Evolutionary conservation across 2,888 invertebrate species (phyloP), one percentile per base, ranked within the genome.

Genomic region (Dugesia japonica): DNA sequence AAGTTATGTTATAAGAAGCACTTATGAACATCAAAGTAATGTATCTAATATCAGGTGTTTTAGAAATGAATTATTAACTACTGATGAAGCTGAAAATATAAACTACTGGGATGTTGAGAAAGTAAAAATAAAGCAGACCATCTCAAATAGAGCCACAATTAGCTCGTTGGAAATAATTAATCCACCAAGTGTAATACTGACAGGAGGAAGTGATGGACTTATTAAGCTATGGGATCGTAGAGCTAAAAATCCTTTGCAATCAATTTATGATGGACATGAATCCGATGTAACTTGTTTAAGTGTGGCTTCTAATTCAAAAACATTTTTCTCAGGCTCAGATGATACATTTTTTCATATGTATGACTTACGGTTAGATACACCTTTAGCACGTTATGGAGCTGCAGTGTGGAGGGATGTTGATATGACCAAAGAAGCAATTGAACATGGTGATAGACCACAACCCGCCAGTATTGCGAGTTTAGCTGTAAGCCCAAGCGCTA

Each of bases 301-400:
- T 71, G 75, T 56, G 20, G 38, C 42, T 7, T 42, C 42, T 27
- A 71, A 71, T 75, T 42, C 42, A 20, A 71, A 38, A n/a, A 42
- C 42, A 42, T 75, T 75, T 71, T 27, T 75, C n/a, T 75, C 75
- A 1, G 75, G 75, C 7, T 75, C 75, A 7, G 75, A 75, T 56
- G 75, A 75, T 71, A 75, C 75, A 27, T 75, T 26, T 26, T 42
- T 26, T 26, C 71, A 71, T 27, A 26, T 75, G 56, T 75, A 71
- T 27, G 75, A 75, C 20, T 26, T 75, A 23, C 23, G 71, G 26
- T 73, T 27, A n/a, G 75, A 75, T 71, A 42, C 23, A 17, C 75
- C 71, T 1, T 26, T 75, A 71, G 42, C 75, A 9, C 20, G 75
- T 20, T 75, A 75, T 42, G 26, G 56, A 1, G 75, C 38, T 27